A percentile compares a stretch with the other conserved stretches of the same genome.
These are phyloP conservation scores for Koerneria pararmatus DNA, from an alignment of 2,888 invertebrate genomes.

Conservation along the genomic window DNA sequence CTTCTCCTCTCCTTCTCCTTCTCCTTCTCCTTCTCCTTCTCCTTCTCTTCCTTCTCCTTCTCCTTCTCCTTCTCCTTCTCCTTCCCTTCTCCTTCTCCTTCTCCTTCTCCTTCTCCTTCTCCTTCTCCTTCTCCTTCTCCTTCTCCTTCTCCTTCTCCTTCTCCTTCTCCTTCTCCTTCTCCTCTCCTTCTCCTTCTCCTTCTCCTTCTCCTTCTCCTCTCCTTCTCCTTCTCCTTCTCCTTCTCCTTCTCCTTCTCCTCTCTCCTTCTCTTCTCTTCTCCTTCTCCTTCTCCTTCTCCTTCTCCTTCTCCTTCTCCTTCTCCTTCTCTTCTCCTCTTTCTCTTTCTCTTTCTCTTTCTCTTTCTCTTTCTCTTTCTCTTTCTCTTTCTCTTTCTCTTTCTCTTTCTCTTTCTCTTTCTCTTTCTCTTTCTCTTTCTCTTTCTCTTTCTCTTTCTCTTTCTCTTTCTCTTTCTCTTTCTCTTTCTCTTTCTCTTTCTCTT, in stretches of 20 bases:
- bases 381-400: neutral
- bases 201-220: neutral
- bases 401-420: neutral
- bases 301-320: conserved; percentile 10
- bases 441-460: neutral
- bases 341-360: neutral
- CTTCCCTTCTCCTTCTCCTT: conserved; percentile 17
- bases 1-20: conserved; percentile 10
- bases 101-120: conserved; percentile 12
- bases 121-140: neutral
- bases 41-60: conserved; percentile 10
- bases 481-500: neutral
- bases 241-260: conserved; percentile 14
- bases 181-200: neutral
- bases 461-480: neutral
- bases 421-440: neutral
- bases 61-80: neutral
- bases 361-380: neutral
- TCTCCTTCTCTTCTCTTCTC: conserved; percentile 15
- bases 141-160: neutral
- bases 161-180: conserved; percentile 4
- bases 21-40: neutral
- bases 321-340: conserved; percentile 1
- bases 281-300: conserved; percentile 1
- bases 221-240: neutral